phyloP scores from a whole-genome alignment of 2,888 invertebrate genomes.

The Muscina levida region DNA sequence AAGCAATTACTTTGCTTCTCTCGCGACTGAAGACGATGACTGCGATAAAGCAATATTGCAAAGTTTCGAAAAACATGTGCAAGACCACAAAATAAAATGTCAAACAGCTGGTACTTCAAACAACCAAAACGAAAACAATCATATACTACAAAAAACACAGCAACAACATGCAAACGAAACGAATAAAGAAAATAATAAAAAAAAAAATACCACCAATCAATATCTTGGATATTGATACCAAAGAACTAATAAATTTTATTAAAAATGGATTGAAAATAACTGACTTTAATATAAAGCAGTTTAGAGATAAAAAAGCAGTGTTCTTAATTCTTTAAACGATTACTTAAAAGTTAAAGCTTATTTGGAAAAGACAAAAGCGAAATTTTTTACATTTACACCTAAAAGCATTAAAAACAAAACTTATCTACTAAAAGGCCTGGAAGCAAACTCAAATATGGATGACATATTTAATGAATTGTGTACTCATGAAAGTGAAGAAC shows the following conservation, averaged over 20 bases:
- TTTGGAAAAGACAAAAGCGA: conserved; percentile 18
- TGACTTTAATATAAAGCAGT: background rate
- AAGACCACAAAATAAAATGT: background rate
- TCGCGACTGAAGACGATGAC: background rate
- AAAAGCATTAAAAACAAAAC: conserved; percentile 18
- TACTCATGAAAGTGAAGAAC: conserved; percentile 24
- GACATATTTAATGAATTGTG: conserved; percentile 23
- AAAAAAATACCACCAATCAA: conserved; percentile 32
- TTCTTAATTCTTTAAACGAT: background rate
- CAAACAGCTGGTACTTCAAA: background rate
- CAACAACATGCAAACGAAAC: background rate
- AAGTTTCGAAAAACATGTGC: background rate
- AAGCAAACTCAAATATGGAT: background rate
- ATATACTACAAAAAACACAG: background rate
- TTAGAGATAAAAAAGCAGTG: background rate
- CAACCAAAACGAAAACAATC: background rate
- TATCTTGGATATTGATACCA: conserved; percentile 11
- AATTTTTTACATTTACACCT: conserved; percentile 10
- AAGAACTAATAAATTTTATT: conserved; percentile 12
- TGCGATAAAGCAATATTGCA: conserved; percentile 1
- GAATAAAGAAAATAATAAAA: background rate
- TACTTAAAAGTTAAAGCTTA: background rate
- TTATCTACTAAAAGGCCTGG: conserved; percentile 13
- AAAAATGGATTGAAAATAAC: conserved; percentile 3
- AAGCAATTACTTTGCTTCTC: background rate